These are phyloP conservation scores for Campylomormyrus tamandua DNA, from an alignment of 2,113 vertebrate species.

Conservation along the genomic window DNA sequence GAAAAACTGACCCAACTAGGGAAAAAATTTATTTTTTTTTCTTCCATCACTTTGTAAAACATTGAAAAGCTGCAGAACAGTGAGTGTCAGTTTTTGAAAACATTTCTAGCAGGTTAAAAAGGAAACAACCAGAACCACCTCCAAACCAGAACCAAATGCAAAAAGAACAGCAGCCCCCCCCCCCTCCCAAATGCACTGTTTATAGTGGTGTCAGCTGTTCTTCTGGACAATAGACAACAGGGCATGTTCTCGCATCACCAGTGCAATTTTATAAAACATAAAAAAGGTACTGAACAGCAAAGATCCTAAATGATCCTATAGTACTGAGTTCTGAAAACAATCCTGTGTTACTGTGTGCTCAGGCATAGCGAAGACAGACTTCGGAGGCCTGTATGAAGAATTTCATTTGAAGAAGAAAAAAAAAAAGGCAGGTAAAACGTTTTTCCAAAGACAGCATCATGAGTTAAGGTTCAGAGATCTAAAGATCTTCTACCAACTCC, in stretches of 20 bases:
- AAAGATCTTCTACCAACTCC: background rate
- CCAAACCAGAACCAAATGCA: background rate
- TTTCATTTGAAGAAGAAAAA: background rate
- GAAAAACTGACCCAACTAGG: background rate
- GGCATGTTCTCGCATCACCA: background rate
- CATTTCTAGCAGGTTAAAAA: slow-evolving; percentile 14
- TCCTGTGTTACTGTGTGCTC: background rate
- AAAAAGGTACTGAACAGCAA: background rate
- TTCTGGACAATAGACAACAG: background rate
- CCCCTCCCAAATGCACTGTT: background rate
- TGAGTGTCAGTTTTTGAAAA: slow-evolving; percentile 9
- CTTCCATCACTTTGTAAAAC: slow-evolving; percentile 8
- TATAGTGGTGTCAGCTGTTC: background rate
- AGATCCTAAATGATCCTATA: background rate
- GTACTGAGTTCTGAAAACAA: background rate
- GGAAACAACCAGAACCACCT: background rate
- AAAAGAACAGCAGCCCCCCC: background rate
- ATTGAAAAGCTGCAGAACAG: slow-evolving; percentile 5
- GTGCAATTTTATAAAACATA: background rate
- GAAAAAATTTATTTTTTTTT: slow-evolving; percentile 15
- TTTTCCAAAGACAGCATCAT: background rate
- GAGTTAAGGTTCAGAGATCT: background rate
- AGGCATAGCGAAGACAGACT: background rate
- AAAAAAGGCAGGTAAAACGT: background rate
- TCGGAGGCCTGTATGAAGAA: background rate